Percentiles rank a stretch among this genome's conserved stretches.
Evolutionary conservation across 1,140 invertebrate genomes (phyloP).

Genomic region (Tetramorium simillimum): DNA sequence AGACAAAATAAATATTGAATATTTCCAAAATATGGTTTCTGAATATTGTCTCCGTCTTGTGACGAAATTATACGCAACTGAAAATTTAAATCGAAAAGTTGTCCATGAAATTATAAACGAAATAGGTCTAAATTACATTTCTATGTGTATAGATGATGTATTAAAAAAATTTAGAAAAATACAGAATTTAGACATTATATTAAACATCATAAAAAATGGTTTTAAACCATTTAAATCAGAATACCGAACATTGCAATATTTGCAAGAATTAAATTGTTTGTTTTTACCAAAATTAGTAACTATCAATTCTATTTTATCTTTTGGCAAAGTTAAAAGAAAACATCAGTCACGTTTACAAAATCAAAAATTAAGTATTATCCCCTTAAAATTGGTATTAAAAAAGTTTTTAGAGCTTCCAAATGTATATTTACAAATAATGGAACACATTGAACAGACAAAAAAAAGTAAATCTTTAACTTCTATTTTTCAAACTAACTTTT

Average conservation of each 20-base stretch:
- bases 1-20: not conserved
- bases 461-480: not conserved
- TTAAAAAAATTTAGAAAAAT: not conserved
- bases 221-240: not conserved
- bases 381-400: not conserved
- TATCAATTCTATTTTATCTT: not conserved
- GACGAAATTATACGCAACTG: not conserved
- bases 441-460: not conserved
- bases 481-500: not conserved
- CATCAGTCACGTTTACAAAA: not conserved
- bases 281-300: not conserved
- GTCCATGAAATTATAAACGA: not conserved
- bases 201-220: not conserved
- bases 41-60: not conserved
- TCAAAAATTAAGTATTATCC: not conserved
- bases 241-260: not conserved
- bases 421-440: not conserved
- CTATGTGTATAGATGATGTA: not conserved
- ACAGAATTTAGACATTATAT: not conserved
- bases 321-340: not conserved
- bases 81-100: constrained; percentile 16
- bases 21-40: not conserved
- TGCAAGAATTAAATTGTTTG: not conserved
- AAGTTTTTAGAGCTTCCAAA: not conserved
- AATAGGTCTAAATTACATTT: not conserved